These are phyloP conservation scores for Temnothorax ravouxi DNA, from an alignment of 2,888 invertebrate genomes.

Conservation along the genomic window DNA sequence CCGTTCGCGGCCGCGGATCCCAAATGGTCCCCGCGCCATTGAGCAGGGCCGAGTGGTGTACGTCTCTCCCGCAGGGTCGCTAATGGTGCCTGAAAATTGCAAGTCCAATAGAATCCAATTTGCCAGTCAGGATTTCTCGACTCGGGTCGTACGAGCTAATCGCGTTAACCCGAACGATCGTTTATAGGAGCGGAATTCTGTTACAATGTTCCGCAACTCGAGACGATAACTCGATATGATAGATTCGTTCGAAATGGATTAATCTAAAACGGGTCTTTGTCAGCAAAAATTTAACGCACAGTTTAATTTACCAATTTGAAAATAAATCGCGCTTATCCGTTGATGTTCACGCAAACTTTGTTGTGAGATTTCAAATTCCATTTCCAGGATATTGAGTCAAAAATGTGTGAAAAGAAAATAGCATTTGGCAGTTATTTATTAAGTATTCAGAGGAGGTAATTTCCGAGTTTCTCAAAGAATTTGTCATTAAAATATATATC, in stretches of 20 bases:
- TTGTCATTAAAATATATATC: conserved; percentile 42
- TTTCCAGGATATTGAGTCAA: not conserved
- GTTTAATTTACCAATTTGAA: not conserved
- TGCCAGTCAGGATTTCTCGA: conserved; percentile 22
- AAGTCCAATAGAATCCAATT: conserved; percentile 14
- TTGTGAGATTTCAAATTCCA: not conserved
- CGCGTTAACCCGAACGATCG: not conserved
- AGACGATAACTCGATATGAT: not conserved
- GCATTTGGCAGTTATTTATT: not conserved
- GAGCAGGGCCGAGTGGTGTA: not conserved
- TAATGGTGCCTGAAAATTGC: conserved; percentile 49
- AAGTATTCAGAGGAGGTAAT: not conserved
- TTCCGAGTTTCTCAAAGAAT: conserved; percentile 26
- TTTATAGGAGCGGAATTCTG: not conserved
- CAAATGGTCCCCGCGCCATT: conserved; percentile 51
- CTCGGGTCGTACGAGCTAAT: not conserved
- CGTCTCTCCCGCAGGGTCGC: conserved; percentile 46
- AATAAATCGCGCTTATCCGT: not conserved
- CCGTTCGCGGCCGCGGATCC: conserved; percentile 57
- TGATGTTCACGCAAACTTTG: not conserved
- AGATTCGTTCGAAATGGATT: not conserved
- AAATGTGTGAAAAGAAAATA: not conserved
- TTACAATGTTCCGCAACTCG: not conserved
- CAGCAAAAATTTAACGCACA: not conserved
- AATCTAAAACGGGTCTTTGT: not conserved